Base-by-base conservation (phyloP, 2,113 vertebrate species). In the Stercorarius parasiticus region DNA sequence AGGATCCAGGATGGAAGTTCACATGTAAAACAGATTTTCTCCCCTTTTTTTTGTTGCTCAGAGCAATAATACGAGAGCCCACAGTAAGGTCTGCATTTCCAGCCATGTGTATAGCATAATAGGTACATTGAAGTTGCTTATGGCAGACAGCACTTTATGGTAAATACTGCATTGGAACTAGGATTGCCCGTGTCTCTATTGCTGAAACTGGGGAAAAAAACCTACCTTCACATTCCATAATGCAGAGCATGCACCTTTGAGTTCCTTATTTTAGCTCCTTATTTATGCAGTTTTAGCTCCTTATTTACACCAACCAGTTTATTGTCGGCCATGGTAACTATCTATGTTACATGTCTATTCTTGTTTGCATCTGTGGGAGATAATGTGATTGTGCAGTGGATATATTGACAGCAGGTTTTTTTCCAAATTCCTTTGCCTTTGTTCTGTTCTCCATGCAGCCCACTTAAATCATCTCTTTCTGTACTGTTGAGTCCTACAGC, bases 361-460 rank as follows among this genome's bases (percentile, higher is more conserved):
- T 88, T 91, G 62, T 49, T 91, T 94, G 58, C 50, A 38, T 58
- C 74, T 12, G 26, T 85, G n/a, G 40, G 36, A 85, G 56, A 43
- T 78, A 64, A 59, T 56, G 70, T 79, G 56, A 20, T 69, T 71
- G 38, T 79, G 17, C 53, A 61, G 65, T 32, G n/a, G 43, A 15
- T 93, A 21, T 69, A 73, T 5, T 93, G 84, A 82, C 27, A 85
- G 78, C 50, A 59, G 22, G 5, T 71, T 81, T 38, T 71, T 76
- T 52, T 23, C 22, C 25, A 65, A 42, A 69, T 95, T 80, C 18
- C 38, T 85, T 93, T 90, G 64, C 42, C 42, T 88, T 88, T 90
- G 14, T 72, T 88, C 36, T 86, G 34, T 77, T 88, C 30, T 88
- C 49, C 11, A 9, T 88, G 21, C 30, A 65, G 26, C 30, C 71